Evolutionary conservation across 2,888 invertebrate genomes (phyloP).

Genomic region (Coecobrya sp.): DNA sequence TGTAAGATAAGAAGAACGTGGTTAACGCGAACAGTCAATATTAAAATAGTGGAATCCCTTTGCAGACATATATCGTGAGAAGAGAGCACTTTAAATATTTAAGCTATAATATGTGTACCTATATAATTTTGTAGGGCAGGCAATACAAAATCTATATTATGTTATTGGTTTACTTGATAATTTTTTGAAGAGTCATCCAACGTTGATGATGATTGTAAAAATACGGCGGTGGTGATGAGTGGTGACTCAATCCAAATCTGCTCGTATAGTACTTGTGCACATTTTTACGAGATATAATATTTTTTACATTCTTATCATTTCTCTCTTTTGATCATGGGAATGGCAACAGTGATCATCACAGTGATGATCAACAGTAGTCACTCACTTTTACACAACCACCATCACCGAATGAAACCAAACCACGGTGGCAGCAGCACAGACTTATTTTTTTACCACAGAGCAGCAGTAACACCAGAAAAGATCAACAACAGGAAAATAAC

Average conservation of each 20-base stretch:
- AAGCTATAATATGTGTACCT: not conserved
- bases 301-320: conserved; percentile 29
- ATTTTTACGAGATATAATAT: not conserved
- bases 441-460: conserved; percentile 12
- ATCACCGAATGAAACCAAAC: conserved; percentile 23
- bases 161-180: conserved; percentile 23
- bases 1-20: conserved; percentile 20
- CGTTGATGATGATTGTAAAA: not conserved
- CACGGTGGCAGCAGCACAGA: not conserved
- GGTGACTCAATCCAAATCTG: conserved; percentile 43
- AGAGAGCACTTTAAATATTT: conserved; percentile 48
- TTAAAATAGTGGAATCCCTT: not conserved
- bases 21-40: not conserved
- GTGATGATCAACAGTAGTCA: conserved; percentile 13
- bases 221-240: not conserved
- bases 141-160: not conserved
- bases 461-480: not conserved
- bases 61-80: conserved; percentile 5
- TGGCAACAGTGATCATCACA: not conserved
- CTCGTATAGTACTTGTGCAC: not conserved
- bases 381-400: conserved; percentile 4
- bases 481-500: conserved; percentile 52
- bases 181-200: conserved; percentile 45
- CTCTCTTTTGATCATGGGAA: conserved; percentile 6
- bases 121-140: not conserved